A percentile compares a stretch with the other conserved stretches of the same genome.
Evolutionary conservation across 2,888 invertebrate genomes (phyloP).

Genomic region (Leucophenga montana): DNA sequence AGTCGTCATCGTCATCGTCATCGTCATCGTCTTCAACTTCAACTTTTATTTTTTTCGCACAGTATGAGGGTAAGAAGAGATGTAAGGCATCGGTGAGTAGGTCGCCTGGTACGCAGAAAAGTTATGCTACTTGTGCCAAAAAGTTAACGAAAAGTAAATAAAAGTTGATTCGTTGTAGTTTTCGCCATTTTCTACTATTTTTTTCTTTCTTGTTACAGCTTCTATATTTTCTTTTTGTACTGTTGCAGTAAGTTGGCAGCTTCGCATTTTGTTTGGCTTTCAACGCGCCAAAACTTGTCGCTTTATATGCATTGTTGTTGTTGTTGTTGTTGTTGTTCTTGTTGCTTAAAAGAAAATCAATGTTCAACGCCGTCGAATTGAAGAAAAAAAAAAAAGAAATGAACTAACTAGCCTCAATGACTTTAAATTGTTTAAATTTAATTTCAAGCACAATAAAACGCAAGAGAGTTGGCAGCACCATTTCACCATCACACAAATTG

Average conservation of each 20-base stretch:
- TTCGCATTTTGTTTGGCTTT: conserved; percentile 23
- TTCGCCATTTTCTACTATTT: conserved; percentile 3
- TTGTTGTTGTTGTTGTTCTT: not conserved
- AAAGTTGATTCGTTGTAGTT: conserved; percentile 29
- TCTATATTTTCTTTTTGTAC: conserved; percentile 7
- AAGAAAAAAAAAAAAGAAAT: conserved; percentile 2
- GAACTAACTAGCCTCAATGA: not conserved
- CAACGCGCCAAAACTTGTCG: conserved; percentile 15
- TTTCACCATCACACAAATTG: not conserved
- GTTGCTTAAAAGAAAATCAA: conserved; percentile 23
- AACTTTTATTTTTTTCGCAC: no score
- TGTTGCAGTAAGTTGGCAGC: conserved; percentile 21
- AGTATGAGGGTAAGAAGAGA: not conserved
- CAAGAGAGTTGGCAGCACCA: conserved; percentile 11
- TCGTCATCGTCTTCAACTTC: not conserved
- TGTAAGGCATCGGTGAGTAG: conserved; percentile 7
- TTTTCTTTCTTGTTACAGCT: not conserved
- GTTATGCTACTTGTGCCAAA: conserved; percentile 32
- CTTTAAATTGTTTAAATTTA: conserved; percentile 9
- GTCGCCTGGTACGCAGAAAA: conserved; percentile 17
- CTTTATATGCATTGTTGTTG: not conserved
- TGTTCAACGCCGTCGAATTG: not conserved
- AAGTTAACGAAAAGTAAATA: conserved; percentile 36
- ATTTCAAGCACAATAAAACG: not conserved
- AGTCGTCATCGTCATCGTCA: not conserved